Evolutionary conservation across 2,113 vertebrate genomes (phyloP).

Genomic region (Pluvianellus socialis): DNA sequence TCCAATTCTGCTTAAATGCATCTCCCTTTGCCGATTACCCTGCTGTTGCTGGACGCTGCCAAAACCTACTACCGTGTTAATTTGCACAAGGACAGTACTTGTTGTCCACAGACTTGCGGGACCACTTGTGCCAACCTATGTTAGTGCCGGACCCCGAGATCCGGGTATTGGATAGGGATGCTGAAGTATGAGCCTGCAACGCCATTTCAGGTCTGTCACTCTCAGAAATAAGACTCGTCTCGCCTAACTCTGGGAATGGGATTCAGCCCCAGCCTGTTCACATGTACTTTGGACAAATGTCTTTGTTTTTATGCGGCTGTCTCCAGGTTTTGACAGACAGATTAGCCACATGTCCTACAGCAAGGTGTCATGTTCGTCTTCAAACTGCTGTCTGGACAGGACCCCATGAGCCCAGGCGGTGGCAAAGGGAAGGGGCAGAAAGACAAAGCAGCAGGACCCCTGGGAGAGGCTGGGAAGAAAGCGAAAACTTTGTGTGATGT

Average conservation of each 20-base stretch:
- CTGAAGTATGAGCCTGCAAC: neutral
- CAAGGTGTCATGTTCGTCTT: neutral
- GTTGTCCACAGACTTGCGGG: neutral
- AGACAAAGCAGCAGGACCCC: neutral
- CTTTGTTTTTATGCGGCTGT: neutral
- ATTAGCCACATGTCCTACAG: neutral
- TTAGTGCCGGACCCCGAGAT: neutral
- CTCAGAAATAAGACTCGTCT: neutral
- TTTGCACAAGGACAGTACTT: neutral
- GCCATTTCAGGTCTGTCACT: neutral
- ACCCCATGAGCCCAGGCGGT: neutral
- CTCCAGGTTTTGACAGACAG: neutral
- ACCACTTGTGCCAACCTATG: neutral
- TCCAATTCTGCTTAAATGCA: slow-evolving; percentile 19
- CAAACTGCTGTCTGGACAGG: neutral
- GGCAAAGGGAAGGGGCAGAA: neutral
- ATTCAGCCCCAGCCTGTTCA: neutral
- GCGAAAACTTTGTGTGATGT: neutral
- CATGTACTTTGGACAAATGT: neutral
- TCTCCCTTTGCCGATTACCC: neutral
- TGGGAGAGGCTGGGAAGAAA: neutral
- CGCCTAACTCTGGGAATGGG: neutral
- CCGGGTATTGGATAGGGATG: accelerated
- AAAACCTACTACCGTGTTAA: accelerated
- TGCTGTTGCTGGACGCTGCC: neutral